phyloP scores from a whole-genome alignment of 2,113 vertebrate species.

The Procavia capensis region DNA sequence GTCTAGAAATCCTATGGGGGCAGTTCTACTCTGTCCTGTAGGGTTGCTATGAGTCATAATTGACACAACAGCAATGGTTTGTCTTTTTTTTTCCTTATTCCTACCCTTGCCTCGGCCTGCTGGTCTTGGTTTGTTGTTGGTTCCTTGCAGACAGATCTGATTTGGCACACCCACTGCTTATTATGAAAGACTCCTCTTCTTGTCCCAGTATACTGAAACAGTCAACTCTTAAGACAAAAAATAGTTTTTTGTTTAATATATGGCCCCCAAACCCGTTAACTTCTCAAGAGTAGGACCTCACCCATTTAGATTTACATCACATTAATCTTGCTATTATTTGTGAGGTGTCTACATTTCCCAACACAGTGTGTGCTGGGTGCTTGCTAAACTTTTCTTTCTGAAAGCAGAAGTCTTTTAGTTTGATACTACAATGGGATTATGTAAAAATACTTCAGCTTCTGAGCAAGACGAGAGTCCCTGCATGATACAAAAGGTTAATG shows the following conservation, averaged over 20 bases:
- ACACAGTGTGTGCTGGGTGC: neutral
- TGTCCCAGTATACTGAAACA: neutral
- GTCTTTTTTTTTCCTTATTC: no score
- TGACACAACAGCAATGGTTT: no score
- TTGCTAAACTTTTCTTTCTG: neutral
- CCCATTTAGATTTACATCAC: neutral
- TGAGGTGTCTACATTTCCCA: neutral
- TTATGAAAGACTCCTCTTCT: neutral
- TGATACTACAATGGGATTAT: neutral
- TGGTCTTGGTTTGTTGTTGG: neutral
- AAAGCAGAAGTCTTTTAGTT: constrained; percentile 15
- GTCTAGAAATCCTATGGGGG: no score
- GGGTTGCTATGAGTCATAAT: no score
- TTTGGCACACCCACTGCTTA: neutral
- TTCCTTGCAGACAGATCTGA: neutral
- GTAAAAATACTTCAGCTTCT: neutral
- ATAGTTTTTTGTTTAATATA: neutral
- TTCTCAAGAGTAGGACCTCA: neutral
- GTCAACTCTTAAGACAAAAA: neutral
- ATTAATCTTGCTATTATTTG: neutral
- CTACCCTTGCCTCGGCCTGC: accelerated
- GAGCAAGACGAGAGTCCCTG: neutral
- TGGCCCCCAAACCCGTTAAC: neutral
- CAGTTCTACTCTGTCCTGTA: no score
- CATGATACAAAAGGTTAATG: neutral